These are phyloP conservation scores for Capreolus pygargus DNA, from an alignment of 2,113 vertebrate species.

Conservation along the genomic window DNA sequence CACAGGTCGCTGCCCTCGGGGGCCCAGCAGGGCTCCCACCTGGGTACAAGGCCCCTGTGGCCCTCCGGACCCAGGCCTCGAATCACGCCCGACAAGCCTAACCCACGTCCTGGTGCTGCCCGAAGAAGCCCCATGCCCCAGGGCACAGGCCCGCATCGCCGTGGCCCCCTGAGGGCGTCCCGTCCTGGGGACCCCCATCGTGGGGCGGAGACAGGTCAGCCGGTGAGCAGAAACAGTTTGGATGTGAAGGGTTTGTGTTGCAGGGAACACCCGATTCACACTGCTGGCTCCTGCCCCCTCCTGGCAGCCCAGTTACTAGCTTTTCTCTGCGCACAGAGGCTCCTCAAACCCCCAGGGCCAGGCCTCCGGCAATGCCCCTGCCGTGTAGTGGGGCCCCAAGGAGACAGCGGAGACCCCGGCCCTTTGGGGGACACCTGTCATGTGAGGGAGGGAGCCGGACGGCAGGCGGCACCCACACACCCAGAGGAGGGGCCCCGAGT, in stretches of 20 bases:
- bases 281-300: not conserved
- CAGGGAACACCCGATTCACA: no score
- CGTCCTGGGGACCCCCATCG: not conserved
- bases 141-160: not conserved
- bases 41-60: not conserved
- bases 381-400: fast-evolving
- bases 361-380: not conserved
- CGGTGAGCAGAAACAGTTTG: not conserved
- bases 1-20: not conserved
- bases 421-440: not conserved
- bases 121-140: not conserved
- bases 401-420: not conserved
- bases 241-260: not conserved
- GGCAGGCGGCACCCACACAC: no score
- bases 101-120: not conserved
- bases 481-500: not conserved
- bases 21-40: not conserved
- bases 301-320: not conserved
- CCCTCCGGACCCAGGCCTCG: not conserved
- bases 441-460: not conserved
- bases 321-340: not conserved
- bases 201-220: not conserved
- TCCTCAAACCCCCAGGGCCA: not conserved
- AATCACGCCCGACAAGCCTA: not conserved
- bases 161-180: not conserved